Base-by-base conservation (phyloP, 1,140 invertebrate species). In the Sminthurinus signatus region DNA sequence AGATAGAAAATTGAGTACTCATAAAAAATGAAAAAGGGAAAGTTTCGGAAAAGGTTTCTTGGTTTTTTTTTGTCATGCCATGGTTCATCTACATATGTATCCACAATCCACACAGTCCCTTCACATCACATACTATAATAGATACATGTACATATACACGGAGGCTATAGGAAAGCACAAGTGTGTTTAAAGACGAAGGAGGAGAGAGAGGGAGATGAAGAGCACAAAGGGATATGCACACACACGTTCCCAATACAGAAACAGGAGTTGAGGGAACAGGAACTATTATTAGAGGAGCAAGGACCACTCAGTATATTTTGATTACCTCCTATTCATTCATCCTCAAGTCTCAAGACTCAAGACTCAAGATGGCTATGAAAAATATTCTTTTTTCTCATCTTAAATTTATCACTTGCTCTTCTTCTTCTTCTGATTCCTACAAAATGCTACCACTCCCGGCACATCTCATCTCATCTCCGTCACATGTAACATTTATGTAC, bases 1-100 rank as follows among this genome's bases (percentile, higher is more conserved):
- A 60, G 65, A 62, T 46, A 67, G 60, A 67, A 67, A 67, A 67
- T 67, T 64, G 65, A 67, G 61, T 61, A 56, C 61, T 64, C 57
- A 60, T 67, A 64, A 67, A 66, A 67, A 67, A 63, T 59, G 61
- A 67, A 67, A n/a, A n/a, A 63, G 61, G 65, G 61, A 67, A 67
- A 60, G 60, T 67, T 67, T 63, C 46, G 52, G 29, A 31, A 64
- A 64, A 58, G 58, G 58, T 63, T 59, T 52, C 28, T 60, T 14
- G 10, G 43, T 23, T 32, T 25, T 27, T n/a, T 52, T 52, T 25
- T 29, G 5, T 52, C 32, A 4, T 29, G 3, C 23, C 27, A 19
- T 28, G 52, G 54, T 32, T 43, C 25, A 50, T 64, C 28, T 36
- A 39, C 31, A n/a, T 42, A 27, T 59, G 31, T 55, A 50, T 60